Base-by-base conservation (phyloP, 2,797 vertebrate species). In the Myotis vivesi region DNA sequence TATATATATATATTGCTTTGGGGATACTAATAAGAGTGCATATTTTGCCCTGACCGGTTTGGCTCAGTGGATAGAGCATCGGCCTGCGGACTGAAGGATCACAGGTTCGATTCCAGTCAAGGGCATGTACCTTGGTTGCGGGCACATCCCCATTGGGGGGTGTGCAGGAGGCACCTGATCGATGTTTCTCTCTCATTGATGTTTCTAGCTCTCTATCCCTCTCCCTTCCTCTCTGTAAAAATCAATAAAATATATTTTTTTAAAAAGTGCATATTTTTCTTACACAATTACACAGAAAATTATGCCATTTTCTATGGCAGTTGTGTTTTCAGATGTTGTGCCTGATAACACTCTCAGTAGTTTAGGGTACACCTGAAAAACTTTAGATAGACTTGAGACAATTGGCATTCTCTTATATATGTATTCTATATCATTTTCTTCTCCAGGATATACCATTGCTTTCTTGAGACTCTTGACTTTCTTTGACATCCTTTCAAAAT, bases 311-410 rank as follows among this genome's bases (percentile, higher is more conserved):
- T 86, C 57, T 79, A 17, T 94, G 22, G 13, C 33, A 81, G 17
- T 25, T 83, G 1, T 89, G 13, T 85, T 93, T 91, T 69, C 87
- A 87, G 44, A 85, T 51, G 23, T 33, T 72, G 28, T 71, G 30
- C 10, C 0, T 66, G 19, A 57, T 55, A 71, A 38, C 25, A 53
- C 55, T 73, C 33, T 77, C 44, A 33, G 19, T 55, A 44, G 73
- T 93, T 90, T 87, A 76, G 10, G 33, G 33, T 64, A 36, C 51
- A 38, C 72, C 55, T 93, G 33, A 95, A 91, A 92, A 96, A 33
- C 23, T 66, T 55, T 49, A 23, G 36, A 15, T 30, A 86, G 25
- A 85, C 33, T 91, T 82, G 55, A 62, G 22, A 64, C 46, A 68
- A 0, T 86, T 89, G 36, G 9, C n/a, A 36, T 85, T 95, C n/a